Base-by-base conservation (phyloP, 2,888 invertebrate genomes). In the Philereme transversata region DNA sequence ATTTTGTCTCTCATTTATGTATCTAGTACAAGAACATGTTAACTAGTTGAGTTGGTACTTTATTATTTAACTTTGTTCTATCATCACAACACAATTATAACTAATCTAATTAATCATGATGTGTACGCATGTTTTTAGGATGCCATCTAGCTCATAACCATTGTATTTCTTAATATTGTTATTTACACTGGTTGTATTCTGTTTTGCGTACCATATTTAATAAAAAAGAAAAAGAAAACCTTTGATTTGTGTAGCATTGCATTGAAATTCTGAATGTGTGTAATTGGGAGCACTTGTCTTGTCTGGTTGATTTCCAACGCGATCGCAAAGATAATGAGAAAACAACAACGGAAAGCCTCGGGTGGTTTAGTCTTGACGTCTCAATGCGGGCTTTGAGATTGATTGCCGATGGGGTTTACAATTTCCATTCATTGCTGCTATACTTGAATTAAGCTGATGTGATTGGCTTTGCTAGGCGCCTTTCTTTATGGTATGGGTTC, bases 311-410 rank as follows among this genome's bases (percentile, higher is more conserved):
- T 67, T 65, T 65, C 59, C 47, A 65, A 63, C 54, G 51, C 62
- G 55, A 65, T 64, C 57, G 69, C 70, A 68, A 71, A 63, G 71
- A 72, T 83, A 81, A 83, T 82, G 78, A 81, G 74, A 77, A 81
- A 79, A 78, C 69, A 83, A 79, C 77, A 77, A 68, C 69, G 69
- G 66, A 69, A 70, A 70, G 62, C 47, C 56, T 45, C 41, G 51
- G 48, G 62, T 57, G 57, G 62, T 64, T 67, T 67, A 45, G 58
- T 59, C 48, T 68, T 64, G 60, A 64, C 65, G 61, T 67, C 64
- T 61, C 60, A 61, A 62, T 67, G 52, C 45, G 49, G 10, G 51
- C 59, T 64, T 62, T n/a, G 8, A 44, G 43, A 57, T 52, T 45
- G 51, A 48, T 51, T 53, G 56, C 48, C 56, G 40, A 44, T 55